These are phyloP conservation scores for Halictus quadricinctus DNA, from an alignment of 2,888 invertebrate species.

Conservation along the genomic window DNA sequence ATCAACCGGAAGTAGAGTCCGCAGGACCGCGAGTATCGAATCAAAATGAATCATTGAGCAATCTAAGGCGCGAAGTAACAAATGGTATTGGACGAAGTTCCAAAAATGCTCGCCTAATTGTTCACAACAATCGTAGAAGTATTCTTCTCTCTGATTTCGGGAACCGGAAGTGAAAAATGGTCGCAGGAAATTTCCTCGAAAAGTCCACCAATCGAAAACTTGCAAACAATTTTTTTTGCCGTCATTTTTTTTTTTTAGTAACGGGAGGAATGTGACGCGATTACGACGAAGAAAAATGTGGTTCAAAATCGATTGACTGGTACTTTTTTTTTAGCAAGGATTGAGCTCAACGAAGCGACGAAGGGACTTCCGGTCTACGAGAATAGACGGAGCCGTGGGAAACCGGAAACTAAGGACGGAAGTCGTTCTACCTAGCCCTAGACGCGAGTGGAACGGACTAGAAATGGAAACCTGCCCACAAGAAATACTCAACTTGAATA, in stretches of 20 bases:
- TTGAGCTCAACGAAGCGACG: neutral
- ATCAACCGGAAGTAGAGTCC: conserved; percentile 6
- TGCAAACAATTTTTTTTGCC: neutral
- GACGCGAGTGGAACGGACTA: conserved; percentile 40
- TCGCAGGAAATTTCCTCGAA: neutral
- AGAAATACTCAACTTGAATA: neutral
- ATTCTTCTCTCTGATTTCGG: neutral
- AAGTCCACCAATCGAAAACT: neutral
- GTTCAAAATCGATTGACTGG: neutral
- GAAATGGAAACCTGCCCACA: conserved; percentile 14
- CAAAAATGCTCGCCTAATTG: neutral
- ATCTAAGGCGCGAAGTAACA: neutral
- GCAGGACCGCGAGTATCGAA: conserved; percentile 27
- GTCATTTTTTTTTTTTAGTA: neutral
- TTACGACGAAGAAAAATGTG: neutral
- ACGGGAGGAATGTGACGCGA: neutral
- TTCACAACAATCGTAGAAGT: neutral
- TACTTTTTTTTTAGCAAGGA: neutral
- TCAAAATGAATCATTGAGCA: neutral
- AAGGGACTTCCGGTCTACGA: conserved; percentile 5
- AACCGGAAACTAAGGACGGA: conserved; percentile 46
- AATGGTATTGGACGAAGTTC: conserved; percentile 28
- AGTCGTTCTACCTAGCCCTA: conserved; percentile 16
- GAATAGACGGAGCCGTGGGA: conserved; percentile 3
- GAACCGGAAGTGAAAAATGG: neutral